phyloP scores from a whole-genome alignment of 2,113 vertebrate genomes.

The Oreamnos americanus region DNA sequence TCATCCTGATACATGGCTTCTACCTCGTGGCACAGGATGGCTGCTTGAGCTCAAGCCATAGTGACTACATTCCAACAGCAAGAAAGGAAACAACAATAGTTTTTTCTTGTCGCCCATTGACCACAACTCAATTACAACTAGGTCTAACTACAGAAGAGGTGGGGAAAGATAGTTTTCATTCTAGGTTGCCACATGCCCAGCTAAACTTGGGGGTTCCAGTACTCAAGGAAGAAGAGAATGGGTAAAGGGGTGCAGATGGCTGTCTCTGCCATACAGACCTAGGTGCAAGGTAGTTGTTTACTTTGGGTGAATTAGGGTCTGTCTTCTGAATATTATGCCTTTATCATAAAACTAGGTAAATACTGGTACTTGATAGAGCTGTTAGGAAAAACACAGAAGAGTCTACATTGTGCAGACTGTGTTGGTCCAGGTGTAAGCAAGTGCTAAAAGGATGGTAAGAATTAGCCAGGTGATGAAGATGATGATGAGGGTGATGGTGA shows the following conservation, averaged over 20 bases:
- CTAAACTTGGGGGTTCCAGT: background rate
- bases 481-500: no score
- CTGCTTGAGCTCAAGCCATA: background rate
- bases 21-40: background rate
- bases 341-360: background rate
- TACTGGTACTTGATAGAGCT: no score
- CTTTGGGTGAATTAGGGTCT: background rate
- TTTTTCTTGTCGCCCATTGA: background rate
- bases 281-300: background rate
- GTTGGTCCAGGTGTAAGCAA: no score
- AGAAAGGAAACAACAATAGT: background rate
- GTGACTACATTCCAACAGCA: background rate
- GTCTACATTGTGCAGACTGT: accelerated
- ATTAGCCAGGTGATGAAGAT: background rate
- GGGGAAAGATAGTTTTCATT: background rate
- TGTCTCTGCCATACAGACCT: background rate
- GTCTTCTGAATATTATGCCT: background rate
- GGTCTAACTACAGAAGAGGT: background rate
- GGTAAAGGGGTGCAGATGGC: background rate
- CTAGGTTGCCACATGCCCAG: background rate
- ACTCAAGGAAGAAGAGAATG: background rate
- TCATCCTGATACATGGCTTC: background rate
- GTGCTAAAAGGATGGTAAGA: background rate
- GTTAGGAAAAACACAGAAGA: background rate
- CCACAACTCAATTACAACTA: background rate